phyloP scores from a whole-genome alignment of 1,140 invertebrate genomes.

The Archegozetes longisetosus region DNA sequence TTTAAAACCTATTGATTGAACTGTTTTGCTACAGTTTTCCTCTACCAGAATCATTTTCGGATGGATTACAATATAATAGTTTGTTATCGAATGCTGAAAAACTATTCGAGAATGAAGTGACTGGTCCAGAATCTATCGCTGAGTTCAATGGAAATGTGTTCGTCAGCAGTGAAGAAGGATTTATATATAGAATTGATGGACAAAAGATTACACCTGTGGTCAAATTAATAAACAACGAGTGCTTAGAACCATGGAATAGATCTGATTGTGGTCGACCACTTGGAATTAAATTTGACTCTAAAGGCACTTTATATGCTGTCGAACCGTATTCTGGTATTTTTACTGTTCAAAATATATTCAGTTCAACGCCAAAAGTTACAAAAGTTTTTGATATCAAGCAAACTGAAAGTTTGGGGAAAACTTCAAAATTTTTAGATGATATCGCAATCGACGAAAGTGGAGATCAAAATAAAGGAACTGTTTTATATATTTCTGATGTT shows the following conservation, averaged over 20 bases:
- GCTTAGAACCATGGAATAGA: neutral
- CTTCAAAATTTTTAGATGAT: neutral
- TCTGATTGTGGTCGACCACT: constrained; percentile 60
- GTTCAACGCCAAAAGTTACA: constrained; percentile 31
- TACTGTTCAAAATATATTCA: constrained; percentile 48
- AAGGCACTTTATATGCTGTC: constrained; percentile 48
- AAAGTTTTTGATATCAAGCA: neutral
- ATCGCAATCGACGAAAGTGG: neutral
- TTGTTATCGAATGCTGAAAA: too few relatives aligned
- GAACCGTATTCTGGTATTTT: constrained; percentile 69
- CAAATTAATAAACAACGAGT: neutral
- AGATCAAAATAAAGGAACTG: neutral
- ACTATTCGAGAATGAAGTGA: neutral
- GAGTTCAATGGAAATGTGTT: neutral
- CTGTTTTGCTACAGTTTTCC: too few relatives aligned
- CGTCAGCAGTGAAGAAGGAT: neutral
- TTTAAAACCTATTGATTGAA: too few relatives aligned
- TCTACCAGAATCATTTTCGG: too few relatives aligned
- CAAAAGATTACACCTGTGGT: neutral
- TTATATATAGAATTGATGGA: neutral
- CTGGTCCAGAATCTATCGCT: neutral
- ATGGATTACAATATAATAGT: too few relatives aligned
- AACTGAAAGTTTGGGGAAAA: neutral
- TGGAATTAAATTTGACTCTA: constrained; percentile 52
- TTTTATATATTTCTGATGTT: neutral